phyloP scores from a whole-genome alignment of 2,888 invertebrate genomes.

The Pterostichus niger region DNA sequence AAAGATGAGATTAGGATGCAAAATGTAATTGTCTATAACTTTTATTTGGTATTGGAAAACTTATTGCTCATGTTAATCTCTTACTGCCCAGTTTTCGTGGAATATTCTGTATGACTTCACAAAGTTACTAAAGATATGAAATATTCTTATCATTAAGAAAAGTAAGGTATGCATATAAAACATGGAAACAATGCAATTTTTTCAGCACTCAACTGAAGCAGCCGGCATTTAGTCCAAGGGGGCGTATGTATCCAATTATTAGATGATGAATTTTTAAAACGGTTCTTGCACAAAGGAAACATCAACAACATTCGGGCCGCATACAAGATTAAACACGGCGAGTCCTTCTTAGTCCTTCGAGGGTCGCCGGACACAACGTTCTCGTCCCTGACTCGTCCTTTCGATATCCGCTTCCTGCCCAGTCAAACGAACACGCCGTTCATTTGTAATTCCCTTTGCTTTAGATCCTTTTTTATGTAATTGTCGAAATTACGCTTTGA shows the following conservation, averaged over 20 bases:
- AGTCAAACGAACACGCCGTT: background rate
- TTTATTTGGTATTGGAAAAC: no score
- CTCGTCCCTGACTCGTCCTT: no score
- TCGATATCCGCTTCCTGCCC: background rate
- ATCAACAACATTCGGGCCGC: background rate
- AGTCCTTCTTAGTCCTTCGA: slow-evolving; percentile 2
- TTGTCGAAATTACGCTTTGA: slow-evolving; percentile 34
- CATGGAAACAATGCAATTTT: background rate
- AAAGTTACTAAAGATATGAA: no score
- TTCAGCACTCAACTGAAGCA: background rate
- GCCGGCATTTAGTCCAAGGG: background rate
- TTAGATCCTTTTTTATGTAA: slow-evolving; percentile 47
- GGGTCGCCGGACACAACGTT: slow-evolving; percentile 9
- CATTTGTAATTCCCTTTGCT: slow-evolving; percentile 45
- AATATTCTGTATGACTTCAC: no score
- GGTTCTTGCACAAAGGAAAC: slow-evolving; percentile 17
- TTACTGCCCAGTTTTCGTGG: no score
- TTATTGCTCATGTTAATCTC: no score
- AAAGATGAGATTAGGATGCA: no score
- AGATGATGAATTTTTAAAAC: slow-evolving; percentile 45
- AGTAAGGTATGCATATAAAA: no score
- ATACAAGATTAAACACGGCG: slow-evolving; percentile 36
- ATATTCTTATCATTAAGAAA: no score
- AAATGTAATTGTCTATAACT: no score
- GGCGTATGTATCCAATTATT: slow-evolving; percentile 44